phyloP scores from a whole-genome alignment of 1,140 invertebrate genomes.

The Papilio polyxenes region DNA sequence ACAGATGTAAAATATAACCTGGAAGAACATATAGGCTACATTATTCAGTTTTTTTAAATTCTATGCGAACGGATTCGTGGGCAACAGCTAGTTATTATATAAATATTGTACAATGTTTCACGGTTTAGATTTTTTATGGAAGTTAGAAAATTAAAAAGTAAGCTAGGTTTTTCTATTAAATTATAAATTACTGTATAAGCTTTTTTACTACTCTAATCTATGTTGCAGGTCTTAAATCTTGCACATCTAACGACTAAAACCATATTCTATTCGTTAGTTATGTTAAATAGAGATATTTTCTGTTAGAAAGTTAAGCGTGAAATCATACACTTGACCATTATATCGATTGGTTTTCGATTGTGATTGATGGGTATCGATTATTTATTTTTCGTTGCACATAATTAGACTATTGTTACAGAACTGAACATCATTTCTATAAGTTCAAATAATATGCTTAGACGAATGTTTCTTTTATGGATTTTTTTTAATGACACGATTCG shows the following conservation, averaged over 20 bases:
- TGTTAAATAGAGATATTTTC: not conserved
- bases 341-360: constrained; percentile 44
- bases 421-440: constrained; percentile 60
- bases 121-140: no score
- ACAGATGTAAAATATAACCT: no score
- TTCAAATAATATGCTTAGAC: constrained; percentile 50
- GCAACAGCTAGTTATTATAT: no score
- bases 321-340: constrained; percentile 31
- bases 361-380: constrained; percentile 62
- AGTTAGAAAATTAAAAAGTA: no score
- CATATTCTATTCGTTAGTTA: not conserved
- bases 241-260: not conserved
- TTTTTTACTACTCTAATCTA: not conserved
- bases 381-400: constrained; percentile 51
- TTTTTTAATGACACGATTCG: constrained; percentile 39
- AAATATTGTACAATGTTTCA: no score
- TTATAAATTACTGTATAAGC: not conserved
- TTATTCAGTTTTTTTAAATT: no score
- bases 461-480: constrained; percentile 45
- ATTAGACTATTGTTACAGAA: constrained; percentile 68
- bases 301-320: constrained; percentile 38
- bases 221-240: not conserved
- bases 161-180: not conserved
- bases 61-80: no score
- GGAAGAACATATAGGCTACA: no score